Base-by-base conservation (phyloP, 2,888 invertebrate species). In the Eupithecia subfuscata region DNA sequence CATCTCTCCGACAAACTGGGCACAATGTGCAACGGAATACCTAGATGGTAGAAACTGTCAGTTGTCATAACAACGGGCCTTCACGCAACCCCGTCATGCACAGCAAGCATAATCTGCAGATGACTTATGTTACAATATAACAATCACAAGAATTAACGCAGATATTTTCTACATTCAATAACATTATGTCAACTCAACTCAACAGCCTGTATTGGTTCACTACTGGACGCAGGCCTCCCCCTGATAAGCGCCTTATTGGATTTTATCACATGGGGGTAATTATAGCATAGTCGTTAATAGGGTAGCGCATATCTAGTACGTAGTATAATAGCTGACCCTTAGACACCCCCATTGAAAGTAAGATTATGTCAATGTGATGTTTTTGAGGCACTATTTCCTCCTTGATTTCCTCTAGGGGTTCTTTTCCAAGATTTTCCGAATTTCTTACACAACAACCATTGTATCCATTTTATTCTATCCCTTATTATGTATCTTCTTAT, bases 41-140 rank as follows among this genome's bases (percentile, higher is more conserved):
- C 67, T 69, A 79, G 68, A 77, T 75, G 78, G 79, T 88, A 90
- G 88, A 90, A 90, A 88, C 85, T 82, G 83, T 81, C 77, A 72
- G 87, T 89, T 86, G 84, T 86, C 85, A 87, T 88, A 86, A 86
- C 87, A 84, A 89, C 86, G 79, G 77, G 74, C 81, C 84, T 79
- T 84, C 88, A 90, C 86, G 91, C 91, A 84, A 86, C 76, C 78
- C 80, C 84, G 90, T 90, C 89, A 91, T 87, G 89, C 89, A 82
- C 87, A 83, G 84, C 75, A 83, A 86, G 83, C 76, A 79, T 78
- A 77, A 74, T 74, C 78, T 76, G 78, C 70, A 67, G 73, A 77
- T 82, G 84, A 85, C 83, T 37, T 84, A 82, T 84, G 80, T 76
- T 82, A 81, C 82, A 74, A 78, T 83, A 79, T 76, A 81, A 80